Evolutionary conservation across 2,888 invertebrate species (phyloP).

Genomic region (Sclerodermus sp.): DNA sequence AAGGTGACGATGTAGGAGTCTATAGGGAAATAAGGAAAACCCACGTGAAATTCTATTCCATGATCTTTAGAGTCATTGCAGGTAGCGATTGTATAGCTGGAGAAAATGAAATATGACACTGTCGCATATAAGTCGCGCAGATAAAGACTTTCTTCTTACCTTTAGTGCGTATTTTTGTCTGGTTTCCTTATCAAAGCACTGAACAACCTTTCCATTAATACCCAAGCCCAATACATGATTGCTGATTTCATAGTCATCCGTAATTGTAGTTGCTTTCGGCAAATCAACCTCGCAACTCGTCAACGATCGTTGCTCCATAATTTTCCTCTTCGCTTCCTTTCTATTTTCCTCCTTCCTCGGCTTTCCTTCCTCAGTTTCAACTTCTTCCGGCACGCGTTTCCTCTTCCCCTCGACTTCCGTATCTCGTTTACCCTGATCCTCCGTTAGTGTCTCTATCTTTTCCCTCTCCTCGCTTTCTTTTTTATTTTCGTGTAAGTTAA

Average conservation of each 20-base stretch:
- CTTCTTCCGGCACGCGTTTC: too few relatives aligned
- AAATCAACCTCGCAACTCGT: constrained; percentile 47
- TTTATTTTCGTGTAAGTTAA: constrained; percentile 38
- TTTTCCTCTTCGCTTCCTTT: constrained; percentile 19
- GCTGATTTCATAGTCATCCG: constrained; percentile 89
- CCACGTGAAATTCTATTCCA: too few relatives aligned
- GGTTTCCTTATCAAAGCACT: constrained; percentile 80
- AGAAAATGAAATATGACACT: too few relatives aligned
- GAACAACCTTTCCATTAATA: constrained; percentile 98
- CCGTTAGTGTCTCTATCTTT: too few relatives aligned
- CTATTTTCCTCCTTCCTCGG: too few relatives aligned
- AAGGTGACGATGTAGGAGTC: too few relatives aligned
- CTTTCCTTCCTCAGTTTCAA: too few relatives aligned
- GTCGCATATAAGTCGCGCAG: too few relatives aligned
- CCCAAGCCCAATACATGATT: constrained; percentile 93
- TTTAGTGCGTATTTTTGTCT: constrained; percentile 88
- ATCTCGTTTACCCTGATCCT: not conserved
- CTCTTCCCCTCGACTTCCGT: constrained; percentile 8
- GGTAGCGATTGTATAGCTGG: too few relatives aligned
- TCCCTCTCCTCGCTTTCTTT: constrained; percentile 18
- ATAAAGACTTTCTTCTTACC: constrained; percentile 61
- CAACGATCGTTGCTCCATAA: constrained; percentile 39
- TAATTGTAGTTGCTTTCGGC: constrained; percentile 80
- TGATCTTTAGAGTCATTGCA: too few relatives aligned
- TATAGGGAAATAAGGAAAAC: too few relatives aligned